Evolutionary conservation across 2,113 vertebrate species (phyloP), one percentile per base, ranked within the genome.

Genomic region (Okapia johnstoni): DNA sequence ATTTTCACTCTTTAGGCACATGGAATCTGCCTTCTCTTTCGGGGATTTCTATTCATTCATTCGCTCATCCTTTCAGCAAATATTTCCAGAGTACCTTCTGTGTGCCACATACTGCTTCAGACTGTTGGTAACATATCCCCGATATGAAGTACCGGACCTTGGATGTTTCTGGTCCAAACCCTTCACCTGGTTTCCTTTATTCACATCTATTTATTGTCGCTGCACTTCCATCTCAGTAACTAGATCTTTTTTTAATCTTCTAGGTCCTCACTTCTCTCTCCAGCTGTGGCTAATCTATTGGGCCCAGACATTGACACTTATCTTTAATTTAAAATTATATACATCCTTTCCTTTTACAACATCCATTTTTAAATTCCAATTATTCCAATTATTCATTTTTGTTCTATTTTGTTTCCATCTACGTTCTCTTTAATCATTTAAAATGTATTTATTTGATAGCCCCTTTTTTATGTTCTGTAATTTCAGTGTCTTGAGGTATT

Each of bases 341-440:
- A 66, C 21, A 19, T 15, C 8, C 61, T 48, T 91, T 58, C 23
- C 28, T 30, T 84, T 90, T 57, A 90, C 1, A 26, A 2, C 58
- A 85, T 83, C 33, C 54, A 14, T 94, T 94, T 87, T 54, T 33
- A 70, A 96, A 93, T 88, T 84, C 5, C 86, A 88, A 87, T 85
- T 88, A 76, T 58, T 94, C 40, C 40, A 40, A 40, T 40, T 40
- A 40, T 40, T 40, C 40, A 40, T 40, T 40, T 40, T 40, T 81
- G 30, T 91, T 84, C n/a, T 95, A 83, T 52, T 96, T 93, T 94
- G 54, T 89, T 93, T 94, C 40, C 23, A 52, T 93, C 46, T 25
- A 1, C 57, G 6, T 83, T 97, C 90, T 90, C 92, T 97, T 98
- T 98, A 96, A 96, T 97, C 97, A 97, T 88, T 90, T 73, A 33